A percentile compares a stretch with the other conserved stretches of the same genome.
These are phyloP conservation scores for Chalcis sispes DNA, from an alignment of 2,888 invertebrate genomes.

Conservation along the genomic window DNA sequence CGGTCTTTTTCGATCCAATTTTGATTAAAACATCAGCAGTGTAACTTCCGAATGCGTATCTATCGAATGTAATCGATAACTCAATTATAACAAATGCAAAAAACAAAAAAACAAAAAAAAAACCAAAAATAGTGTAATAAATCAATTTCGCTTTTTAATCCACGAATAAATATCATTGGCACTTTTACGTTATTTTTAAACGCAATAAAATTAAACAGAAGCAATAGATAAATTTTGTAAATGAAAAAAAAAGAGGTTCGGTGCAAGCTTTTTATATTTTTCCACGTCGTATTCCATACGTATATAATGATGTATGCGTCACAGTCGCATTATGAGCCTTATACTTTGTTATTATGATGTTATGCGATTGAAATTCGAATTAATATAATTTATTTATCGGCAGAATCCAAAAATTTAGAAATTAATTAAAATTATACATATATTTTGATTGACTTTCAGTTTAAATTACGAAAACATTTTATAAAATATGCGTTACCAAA, in stretches of 20 bases:
- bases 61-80: slow-evolving; percentile 8
- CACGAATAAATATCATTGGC: slow-evolving; percentile 11
- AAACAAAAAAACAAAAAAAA: not conserved
- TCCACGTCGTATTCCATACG: slow-evolving; percentile 21
- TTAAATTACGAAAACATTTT: slow-evolving; percentile 15
- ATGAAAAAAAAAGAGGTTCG: slow-evolving; percentile 20
- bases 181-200: slow-evolving; percentile 22
- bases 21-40: slow-evolving; percentile 15
- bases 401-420: not conserved
- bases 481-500: no score
- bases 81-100: slow-evolving; percentile 20
- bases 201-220: slow-evolving; percentile 44
- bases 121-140: no score
- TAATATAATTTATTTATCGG: not conserved
- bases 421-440: not conserved
- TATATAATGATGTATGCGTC: not conserved
- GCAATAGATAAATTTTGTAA: slow-evolving; percentile 44
- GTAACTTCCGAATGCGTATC: slow-evolving; percentile 44
- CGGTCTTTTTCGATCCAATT: slow-evolving; percentile 8
- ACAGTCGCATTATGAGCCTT: slow-evolving; percentile 1
- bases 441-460: slow-evolving; percentile 53
- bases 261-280: slow-evolving; percentile 37
- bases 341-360: no score
- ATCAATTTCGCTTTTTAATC: no score
- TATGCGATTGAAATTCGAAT: no score